A percentile compares a stretch with the other conserved stretches of the same genome.
phyloP scores from a whole-genome alignment of 2,797 vertebrate species.

The Coilia nasus region DNA sequence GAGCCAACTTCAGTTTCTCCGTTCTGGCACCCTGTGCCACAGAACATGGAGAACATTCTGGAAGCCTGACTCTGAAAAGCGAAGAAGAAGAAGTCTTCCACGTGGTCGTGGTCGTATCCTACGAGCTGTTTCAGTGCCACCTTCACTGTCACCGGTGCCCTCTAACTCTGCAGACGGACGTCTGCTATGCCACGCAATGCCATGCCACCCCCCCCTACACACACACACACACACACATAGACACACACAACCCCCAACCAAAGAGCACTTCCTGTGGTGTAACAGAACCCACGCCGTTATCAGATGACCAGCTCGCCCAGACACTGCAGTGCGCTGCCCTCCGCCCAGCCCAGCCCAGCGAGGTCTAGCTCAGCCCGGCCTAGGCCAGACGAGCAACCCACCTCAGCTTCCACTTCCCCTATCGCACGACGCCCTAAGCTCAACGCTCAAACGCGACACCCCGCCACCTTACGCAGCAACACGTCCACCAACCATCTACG shows the following conservation, averaged over 20 bases:
- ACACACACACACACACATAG: neutral
- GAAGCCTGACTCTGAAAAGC: neutral
- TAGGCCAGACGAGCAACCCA: slow-evolving; percentile 47
- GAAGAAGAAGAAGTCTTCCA: neutral
- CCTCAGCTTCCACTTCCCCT: slow-evolving; percentile 76
- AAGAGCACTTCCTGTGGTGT: slow-evolving; percentile 76
- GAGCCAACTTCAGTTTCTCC: neutral
- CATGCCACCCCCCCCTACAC: neutral
- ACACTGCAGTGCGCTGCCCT: slow-evolving; percentile 65
- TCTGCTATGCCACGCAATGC: neutral
- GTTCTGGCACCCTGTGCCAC: neutral
- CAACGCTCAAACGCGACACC: slow-evolving; percentile 53
- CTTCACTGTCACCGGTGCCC: neutral
- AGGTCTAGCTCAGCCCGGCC: neutral
- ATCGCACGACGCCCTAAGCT: slow-evolving; percentile 66
- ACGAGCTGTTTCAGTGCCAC: neutral
- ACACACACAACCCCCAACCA: slow-evolving; percentile 72
- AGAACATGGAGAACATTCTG: neutral
- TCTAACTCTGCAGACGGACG: neutral
- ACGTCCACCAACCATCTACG: slow-evolving; percentile 36
- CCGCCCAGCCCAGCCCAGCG: slow-evolving; percentile 22
- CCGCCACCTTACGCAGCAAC: neutral
- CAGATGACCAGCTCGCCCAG: slow-evolving; percentile 81
- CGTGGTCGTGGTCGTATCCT: neutral
- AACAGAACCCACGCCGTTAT: slow-evolving; percentile 85